Conservation (phyloP, 2,113 vertebrate genomes). For the Bucco capensis region DNA sequence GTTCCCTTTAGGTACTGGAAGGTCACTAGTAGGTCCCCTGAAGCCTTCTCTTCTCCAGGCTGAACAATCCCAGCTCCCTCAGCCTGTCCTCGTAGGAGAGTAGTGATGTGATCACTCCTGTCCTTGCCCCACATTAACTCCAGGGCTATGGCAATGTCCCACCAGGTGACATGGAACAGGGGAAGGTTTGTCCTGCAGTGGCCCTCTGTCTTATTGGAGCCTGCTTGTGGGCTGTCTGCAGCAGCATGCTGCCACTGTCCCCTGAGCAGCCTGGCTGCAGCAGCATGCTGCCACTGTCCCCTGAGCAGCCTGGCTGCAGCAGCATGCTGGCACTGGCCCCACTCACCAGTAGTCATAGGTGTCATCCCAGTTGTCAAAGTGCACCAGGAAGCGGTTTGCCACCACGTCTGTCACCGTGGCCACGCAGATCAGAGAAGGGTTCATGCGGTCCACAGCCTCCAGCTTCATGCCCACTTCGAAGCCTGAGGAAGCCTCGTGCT, state of each 20-base stretch:
- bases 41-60: no score
- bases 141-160: neutral
- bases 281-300: no score
- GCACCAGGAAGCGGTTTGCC: constrained; percentile 91
- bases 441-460: constrained; percentile 97
- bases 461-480: constrained; percentile 96
- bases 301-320: neutral
- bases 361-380: constrained; percentile 99
- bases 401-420: constrained; percentile 95
- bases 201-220: neutral
- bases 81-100: no score
- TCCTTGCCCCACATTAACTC: neutral
- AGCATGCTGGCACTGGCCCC: no score
- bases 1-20: no score
- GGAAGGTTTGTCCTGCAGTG: neutral
- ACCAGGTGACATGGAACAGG: neutral
- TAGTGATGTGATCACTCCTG: neutral
- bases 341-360: constrained; percentile 97
- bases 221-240: neutral
- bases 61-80: no score
- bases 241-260: neutral
- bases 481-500: constrained; percentile 80
- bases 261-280: neutral
- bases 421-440: constrained; percentile 95
- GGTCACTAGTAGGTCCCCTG: no score